A percentile compares a stretch with the other conserved stretches of the same genome.
These are phyloP conservation scores for Hoplostethus atlanticus DNA, from an alignment of 2,797 vertebrate species.

Conservation along the genomic window DNA sequence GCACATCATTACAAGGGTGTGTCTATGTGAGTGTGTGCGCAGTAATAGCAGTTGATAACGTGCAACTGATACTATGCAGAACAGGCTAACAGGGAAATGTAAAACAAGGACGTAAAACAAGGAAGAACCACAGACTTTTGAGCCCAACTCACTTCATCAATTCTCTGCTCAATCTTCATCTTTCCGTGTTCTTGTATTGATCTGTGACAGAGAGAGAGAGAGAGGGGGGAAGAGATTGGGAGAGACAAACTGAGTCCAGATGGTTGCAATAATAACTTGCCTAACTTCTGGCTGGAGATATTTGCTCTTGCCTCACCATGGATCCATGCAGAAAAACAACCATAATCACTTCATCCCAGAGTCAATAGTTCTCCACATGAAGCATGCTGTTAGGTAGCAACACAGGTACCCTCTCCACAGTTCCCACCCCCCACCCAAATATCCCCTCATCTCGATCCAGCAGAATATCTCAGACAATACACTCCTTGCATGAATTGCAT, in stretches of 20 bases:
- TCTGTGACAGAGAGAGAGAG: constrained; percentile 72
- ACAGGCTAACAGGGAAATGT: background rate
- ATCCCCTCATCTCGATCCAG: too few species aligned
- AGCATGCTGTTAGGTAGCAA: background rate
- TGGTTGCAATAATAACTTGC: background rate
- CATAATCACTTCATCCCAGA: constrained; percentile 28
- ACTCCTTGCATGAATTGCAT: too few species aligned
- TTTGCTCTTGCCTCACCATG: background rate
- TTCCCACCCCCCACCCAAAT: too few species aligned
- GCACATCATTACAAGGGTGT: too few species aligned
- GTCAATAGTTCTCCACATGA: constrained; percentile 13
- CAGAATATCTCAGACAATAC: too few species aligned
- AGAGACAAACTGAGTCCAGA: background rate
- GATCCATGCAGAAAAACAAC: background rate
- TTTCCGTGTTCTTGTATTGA: constrained; percentile 94
- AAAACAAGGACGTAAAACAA: constrained; percentile 8
- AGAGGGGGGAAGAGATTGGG: background rate
- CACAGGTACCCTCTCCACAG: background rate
- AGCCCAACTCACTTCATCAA: constrained; percentile 92
- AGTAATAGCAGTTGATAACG: background rate
- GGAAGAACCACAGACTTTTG: background rate
- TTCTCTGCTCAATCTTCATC: constrained; percentile 92
- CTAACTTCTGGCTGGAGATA: background rate
- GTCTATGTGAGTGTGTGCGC: too few species aligned
- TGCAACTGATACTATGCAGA: background rate